Percentiles rank a stretch among this genome's conserved stretches.
Conservation (phyloP, 1,140 invertebrate species). For the Telenomus remus region DNA sequence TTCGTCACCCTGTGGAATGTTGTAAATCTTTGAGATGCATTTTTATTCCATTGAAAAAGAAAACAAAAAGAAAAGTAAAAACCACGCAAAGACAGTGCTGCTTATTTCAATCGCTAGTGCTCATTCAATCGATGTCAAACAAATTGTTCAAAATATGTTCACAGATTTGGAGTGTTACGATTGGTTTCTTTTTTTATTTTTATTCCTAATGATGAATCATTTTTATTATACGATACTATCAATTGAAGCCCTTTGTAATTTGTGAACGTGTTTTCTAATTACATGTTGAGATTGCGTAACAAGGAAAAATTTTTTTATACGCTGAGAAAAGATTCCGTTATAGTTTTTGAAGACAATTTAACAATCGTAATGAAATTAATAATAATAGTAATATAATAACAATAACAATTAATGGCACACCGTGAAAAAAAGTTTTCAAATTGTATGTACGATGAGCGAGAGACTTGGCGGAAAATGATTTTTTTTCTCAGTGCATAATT, state of each 20-base stretch:
- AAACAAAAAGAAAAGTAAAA: too few relatives aligned
- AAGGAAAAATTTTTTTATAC: neutral
- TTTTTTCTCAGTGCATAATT: constrained; percentile 15
- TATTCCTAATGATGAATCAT: neutral
- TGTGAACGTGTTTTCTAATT: constrained; percentile 21
- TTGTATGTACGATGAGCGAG: too few relatives aligned
- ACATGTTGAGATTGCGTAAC: constrained; percentile 19
- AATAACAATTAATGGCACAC: too few relatives aligned
- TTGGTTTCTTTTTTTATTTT: neutral
- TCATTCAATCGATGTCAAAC: constrained; percentile 31
- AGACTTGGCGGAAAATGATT: constrained; percentile 6
- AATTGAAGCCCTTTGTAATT: neutral
- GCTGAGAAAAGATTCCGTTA: constrained; percentile 20
- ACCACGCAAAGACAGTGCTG: constrained; percentile 33
- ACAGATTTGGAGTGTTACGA: neutral
- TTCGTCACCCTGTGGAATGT: constrained; percentile 31
- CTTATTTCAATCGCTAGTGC: constrained; percentile 44
- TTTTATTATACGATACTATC: neutral
- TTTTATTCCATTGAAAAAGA: constrained; percentile 8
- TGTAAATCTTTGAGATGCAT: constrained; percentile 1
- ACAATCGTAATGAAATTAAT: neutral
- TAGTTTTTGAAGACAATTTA: neutral
- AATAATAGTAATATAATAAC: too few relatives aligned
- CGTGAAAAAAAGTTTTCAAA: too few relatives aligned
- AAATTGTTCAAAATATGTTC: constrained; percentile 32